Conservation (phyloP, 2,797 vertebrate species). For the Scomberomorus guttatus region DNA sequence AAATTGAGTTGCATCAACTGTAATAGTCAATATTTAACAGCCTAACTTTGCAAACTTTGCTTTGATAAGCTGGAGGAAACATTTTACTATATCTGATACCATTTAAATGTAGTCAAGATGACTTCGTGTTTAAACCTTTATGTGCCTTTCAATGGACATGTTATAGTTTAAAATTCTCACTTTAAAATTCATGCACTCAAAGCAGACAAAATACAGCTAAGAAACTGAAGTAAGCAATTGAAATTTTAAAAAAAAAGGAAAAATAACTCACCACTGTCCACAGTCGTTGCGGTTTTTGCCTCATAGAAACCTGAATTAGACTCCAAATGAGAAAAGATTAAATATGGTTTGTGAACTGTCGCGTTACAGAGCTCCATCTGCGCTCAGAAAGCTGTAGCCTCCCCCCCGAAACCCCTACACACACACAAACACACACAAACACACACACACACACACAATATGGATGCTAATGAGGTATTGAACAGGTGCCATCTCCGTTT, state of each 20-base stretch:
- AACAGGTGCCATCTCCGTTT: no score
- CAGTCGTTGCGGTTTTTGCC: neutral
- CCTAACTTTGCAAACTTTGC: no score
- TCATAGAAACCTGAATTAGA: neutral
- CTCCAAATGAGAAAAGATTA: neutral
- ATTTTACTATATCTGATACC: neutral
- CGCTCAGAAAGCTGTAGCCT: neutral
- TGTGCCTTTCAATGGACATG: neutral
- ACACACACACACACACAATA: no score
- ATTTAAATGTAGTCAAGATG: no score
- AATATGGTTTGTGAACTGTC: neutral
- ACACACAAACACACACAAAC: conserved; percentile 7
- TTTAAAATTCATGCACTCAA: no score
- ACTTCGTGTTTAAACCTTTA: neutral
- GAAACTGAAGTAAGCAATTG: no score
- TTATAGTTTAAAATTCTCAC: no score
- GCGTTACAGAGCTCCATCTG: conserved; percentile 3
- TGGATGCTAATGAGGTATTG: no score
- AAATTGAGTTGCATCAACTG: no score
- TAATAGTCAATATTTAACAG: no score
- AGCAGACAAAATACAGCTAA: neutral
- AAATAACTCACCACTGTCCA: neutral
- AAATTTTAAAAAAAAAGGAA: no score
- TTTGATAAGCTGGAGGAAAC: neutral
- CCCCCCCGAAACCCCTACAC: neutral